Evolutionary conservation across 2,888 invertebrate species (phyloP), one percentile per base, ranked within the genome.

Genomic region (Erebia ligea): DNA sequence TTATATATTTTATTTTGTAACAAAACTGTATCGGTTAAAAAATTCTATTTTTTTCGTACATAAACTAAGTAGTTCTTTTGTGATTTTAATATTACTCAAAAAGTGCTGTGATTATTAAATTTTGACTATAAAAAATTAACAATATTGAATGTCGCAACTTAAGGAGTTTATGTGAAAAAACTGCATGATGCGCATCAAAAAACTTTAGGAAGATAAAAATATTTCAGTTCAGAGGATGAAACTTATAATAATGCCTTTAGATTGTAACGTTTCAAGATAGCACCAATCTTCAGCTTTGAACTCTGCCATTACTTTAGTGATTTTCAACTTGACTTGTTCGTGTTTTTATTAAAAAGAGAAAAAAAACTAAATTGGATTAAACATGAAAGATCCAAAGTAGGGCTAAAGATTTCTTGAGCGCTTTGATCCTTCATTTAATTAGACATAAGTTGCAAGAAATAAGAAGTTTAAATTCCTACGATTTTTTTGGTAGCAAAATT

Each of bases 321-420:
- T 89, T 87, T 89, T 90, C 84, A 76, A 84, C 81, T 84, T 81
- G 82, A 85, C 82, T 87, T 84, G 78, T 73, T 83, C 82, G 77
- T 84, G 81, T 86, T 87, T 86, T 86, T 79, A 85, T 84, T 85
- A 81, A 75, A 80, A 74, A 34, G 21, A 21, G 78, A 79, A 79
- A 81, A 84, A 86, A 85, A 86, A 83, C 79, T 80, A 84, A 87
- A 88, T 88, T 85, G 77, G 81, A 87, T 89, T 87, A 84, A 83
- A 83, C 82, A 84, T 84, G 80, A 85, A 88, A 86, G 84, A 86
- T 85, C 80, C 80, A 83, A 84, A 79, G 75, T 76, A 80, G 70
- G 79, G 75, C 75, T 73, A 68, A 71, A 79, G 78, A 79, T 78
- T 76, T 74, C 48, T 48, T 75, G 69, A 78, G 79, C 79, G 78